phyloP scores from a whole-genome alignment of 2,888 invertebrate genomes.

The Drosophila buzzatii region DNA sequence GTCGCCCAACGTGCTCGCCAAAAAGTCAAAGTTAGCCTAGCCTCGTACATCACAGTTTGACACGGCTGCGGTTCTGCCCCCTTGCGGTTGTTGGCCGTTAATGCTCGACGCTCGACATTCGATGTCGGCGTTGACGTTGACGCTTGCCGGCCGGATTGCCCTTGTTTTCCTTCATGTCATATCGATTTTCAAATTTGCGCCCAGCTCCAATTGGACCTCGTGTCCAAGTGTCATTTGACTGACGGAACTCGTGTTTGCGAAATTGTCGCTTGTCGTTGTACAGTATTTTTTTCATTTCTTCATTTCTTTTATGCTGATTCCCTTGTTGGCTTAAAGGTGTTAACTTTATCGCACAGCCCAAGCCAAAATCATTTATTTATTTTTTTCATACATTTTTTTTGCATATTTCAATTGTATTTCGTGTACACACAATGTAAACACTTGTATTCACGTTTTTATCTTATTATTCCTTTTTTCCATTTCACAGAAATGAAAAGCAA shows the following conservation, averaged over 20 bases:
- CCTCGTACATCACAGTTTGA: slow-evolving; percentile 57
- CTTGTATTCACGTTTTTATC: slow-evolving; percentile 52
- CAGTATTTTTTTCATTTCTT: slow-evolving; percentile 25
- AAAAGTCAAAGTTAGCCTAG: slow-evolving; percentile 59
- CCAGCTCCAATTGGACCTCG: slow-evolving; percentile 65
- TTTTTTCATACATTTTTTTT: slow-evolving; percentile 15
- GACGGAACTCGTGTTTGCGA: slow-evolving; percentile 70
- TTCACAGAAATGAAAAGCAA: slow-evolving; percentile 64
- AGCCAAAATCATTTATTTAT: slow-evolving; percentile 3
- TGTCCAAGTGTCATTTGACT: slow-evolving; percentile 72
- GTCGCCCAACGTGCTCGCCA: slow-evolving; percentile 7
- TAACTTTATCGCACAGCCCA: slow-evolving; percentile 69
- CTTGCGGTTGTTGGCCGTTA: slow-evolving; percentile 50
- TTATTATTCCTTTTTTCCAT: slow-evolving; percentile 13
- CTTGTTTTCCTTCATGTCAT: slow-evolving; percentile 73
- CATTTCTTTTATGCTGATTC: slow-evolving; percentile 49
- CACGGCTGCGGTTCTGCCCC: slow-evolving; percentile 26
- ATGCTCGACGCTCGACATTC: not conserved
- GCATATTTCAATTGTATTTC: slow-evolving; percentile 44
- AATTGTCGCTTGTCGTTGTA: slow-evolving; percentile 44
- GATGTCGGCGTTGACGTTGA: slow-evolving; percentile 41
- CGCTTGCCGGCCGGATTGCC: slow-evolving; percentile 48
- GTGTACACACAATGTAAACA: slow-evolving; percentile 64
- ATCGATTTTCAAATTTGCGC: slow-evolving; percentile 74
- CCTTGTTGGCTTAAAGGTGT: slow-evolving; percentile 76